Conservation (phyloP, 1,140 invertebrate species). For the Eueides isabella region DNA sequence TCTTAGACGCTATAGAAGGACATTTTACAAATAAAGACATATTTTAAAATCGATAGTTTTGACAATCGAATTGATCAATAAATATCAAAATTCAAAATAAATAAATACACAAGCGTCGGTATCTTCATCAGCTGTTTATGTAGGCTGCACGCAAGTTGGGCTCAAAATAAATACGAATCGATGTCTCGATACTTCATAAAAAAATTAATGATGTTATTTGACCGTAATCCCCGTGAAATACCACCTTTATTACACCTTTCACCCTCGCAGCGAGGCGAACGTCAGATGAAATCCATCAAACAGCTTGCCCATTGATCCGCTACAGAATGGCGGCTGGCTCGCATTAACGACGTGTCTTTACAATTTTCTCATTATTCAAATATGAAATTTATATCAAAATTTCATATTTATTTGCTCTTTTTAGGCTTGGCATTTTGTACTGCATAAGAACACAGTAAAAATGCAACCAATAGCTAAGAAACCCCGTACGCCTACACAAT, state of each 20-base stretch:
- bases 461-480: background rate
- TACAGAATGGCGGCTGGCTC: conserved; percentile 34
- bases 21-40: too few species aligned
- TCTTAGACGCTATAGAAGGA: background rate
- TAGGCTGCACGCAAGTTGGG: conserved; percentile 17
- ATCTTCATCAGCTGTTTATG: conserved; percentile 21
- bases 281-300: conserved; percentile 55
- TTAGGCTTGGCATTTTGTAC: background rate
- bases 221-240: conserved; percentile 49
- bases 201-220: conserved; percentile 50
- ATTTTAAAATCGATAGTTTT: too few species aligned
- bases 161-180: conserved; percentile 18
- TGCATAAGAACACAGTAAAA: background rate
- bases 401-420: background rate
- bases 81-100: too few species aligned
- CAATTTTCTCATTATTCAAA: background rate
- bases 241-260: conserved; percentile 53
- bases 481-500: background rate
- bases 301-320: conserved; percentile 41
- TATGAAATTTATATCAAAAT: background rate
- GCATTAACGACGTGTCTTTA: background rate
- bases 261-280: conserved; percentile 48
- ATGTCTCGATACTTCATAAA: conserved; percentile 36
- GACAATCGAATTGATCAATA: too few species aligned
- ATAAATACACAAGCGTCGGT: background rate